phyloP scores from a whole-genome alignment of 2,888 invertebrate genomes.

The Pristionchus mayeri region DNA sequence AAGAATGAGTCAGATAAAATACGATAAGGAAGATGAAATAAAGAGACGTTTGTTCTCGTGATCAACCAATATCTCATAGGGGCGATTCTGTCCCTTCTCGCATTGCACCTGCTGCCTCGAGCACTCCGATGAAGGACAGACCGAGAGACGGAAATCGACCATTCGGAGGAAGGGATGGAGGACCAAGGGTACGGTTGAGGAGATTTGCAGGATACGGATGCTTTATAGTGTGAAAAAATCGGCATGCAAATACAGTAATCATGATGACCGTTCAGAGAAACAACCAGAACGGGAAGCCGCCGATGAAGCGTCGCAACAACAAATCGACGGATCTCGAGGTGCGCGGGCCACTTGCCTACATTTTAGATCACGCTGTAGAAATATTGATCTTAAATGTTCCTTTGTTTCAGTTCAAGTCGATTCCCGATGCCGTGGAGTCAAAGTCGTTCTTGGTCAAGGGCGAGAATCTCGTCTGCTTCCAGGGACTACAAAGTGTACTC shows the following conservation, averaged over 20 bases:
- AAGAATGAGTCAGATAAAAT: no score
- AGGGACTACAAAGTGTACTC: conserved; percentile 60
- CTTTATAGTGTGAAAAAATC: neutral
- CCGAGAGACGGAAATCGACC: neutral
- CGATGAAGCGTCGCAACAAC: neutral
- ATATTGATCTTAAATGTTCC: neutral
- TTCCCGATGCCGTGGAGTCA: conserved; percentile 27
- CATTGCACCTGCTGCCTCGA: neutral
- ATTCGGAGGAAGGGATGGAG: neutral
- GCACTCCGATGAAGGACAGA: neutral
- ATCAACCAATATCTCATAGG: neutral
- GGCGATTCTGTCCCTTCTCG: neutral
- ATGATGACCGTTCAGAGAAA: neutral
- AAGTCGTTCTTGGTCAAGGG: conserved; percentile 52
- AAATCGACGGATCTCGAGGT: conserved; percentile 1
- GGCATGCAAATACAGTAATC: neutral
- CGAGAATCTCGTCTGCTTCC: conserved; percentile 60
- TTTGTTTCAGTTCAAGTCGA: conserved; percentile 18
- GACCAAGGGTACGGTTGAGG: neutral
- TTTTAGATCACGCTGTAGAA: no score
- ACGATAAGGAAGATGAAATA: neutral
- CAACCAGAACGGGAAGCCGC: conserved; percentile 4
- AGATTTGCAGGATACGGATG: neutral
- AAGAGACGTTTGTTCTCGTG: no score
- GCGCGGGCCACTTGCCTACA: no score